Base-by-base conservation (phyloP, 2,888 invertebrate species). In the Sesia apiformis region DNA sequence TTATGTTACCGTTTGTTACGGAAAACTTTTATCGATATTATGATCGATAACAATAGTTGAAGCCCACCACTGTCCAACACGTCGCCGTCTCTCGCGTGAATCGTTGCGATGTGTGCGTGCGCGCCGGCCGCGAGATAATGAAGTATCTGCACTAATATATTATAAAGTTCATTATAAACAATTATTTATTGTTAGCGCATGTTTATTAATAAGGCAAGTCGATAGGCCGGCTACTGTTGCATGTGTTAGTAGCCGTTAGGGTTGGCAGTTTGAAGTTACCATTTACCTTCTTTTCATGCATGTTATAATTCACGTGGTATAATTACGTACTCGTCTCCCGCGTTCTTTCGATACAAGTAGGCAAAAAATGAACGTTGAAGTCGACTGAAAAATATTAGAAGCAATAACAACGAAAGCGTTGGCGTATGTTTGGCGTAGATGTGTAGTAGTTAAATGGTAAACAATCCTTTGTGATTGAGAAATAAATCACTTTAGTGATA, bases 91-190 rank as follows among this genome's bases (percentile, higher is more conserved):
- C 46, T 74, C 65, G 72, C 75, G 52, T 52, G 52, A 40, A 50
- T 39, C 63, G 61, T 56, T 57, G 65, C 61, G 60, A 58, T 67
- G 87, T 86, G 85, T 81, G 86, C 81, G 85, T 82, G 78, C 63
- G 63, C 60, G 69, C 67, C 62, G 69, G 66, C 70, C 67, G 71
- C 71, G 73, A 86, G 87, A 87, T 89, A 88, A 89, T 89, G 86
- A 88, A 88, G 83, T 84, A 86, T 83, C 88, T 76, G 85, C 82
- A 79, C 84, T 88, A 87, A 88, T 88, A 89, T 89, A 89, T 89
- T 89, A 89, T 88, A 89, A 89, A 89, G 87, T 88, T 89, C 89
- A 89, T 88, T 89, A 89, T 89, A 89, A 88, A 88, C 89, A 88
- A 89, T 89, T 89, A 89, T 89, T 89, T 89, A 89, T 89, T 88